Evolutionary conservation across 2,888 invertebrate genomes (phyloP).

Genomic region (Tachina grossa): DNA sequence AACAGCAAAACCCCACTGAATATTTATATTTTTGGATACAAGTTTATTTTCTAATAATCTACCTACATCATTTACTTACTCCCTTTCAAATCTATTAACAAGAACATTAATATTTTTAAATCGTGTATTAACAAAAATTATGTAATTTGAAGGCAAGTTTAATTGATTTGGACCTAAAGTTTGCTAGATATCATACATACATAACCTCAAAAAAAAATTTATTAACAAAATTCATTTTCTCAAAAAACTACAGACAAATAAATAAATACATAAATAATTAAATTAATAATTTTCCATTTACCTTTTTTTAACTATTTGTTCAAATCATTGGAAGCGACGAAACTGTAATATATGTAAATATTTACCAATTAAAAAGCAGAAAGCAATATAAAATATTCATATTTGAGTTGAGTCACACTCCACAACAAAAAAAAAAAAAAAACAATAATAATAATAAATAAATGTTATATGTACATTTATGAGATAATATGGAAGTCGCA

Average conservation of each 20-base stretch:
- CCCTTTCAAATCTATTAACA: background rate
- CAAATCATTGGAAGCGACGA: background rate
- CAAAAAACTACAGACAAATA: background rate
- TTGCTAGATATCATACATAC: background rate
- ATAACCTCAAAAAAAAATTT: background rate
- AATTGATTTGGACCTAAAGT: background rate
- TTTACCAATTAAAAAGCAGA: background rate
- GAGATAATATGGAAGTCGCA: no score
- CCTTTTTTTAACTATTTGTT: constrained; percentile 3
- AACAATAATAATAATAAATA: no score
- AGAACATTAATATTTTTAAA: background rate
- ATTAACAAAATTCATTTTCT: background rate
- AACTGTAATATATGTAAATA: background rate
- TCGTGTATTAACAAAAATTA: background rate
- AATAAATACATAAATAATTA: no score
- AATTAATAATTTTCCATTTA: background rate
- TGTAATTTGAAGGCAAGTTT: background rate
- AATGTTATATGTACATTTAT: no score
- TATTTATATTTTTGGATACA: no score
- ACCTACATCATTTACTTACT: background rate
- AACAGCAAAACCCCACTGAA: no score
- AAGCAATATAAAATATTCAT: background rate
- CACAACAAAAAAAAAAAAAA: no score
- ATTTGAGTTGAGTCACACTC: no score
- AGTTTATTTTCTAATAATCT: background rate